These are phyloP conservation scores for Nephrotoma guestfalica DNA, from an alignment of 2,888 invertebrate genomes.

Conservation along the genomic window DNA sequence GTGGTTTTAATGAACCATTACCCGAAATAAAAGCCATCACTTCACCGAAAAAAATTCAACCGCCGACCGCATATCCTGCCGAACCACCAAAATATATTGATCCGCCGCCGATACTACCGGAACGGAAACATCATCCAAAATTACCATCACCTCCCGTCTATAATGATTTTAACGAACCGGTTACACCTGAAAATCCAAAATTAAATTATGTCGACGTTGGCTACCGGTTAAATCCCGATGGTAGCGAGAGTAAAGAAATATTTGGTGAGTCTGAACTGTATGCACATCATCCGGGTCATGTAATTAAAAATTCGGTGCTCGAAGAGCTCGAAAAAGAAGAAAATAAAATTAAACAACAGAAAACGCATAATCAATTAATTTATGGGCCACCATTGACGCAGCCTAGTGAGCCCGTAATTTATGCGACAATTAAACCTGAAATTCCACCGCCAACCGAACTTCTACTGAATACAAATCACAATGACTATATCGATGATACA, in stretches of 20 bases:
- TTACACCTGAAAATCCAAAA: constrained; percentile 17
- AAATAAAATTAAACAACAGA: not conserved
- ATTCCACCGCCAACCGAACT: constrained; percentile 19
- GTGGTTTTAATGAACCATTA: constrained; percentile 56
- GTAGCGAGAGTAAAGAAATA: constrained; percentile 29
- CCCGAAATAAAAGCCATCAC: constrained; percentile 52
- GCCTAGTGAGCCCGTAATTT: constrained; percentile 21
- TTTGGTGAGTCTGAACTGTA: constrained; percentile 29
- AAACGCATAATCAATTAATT: constrained; percentile 1
- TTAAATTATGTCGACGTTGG: constrained; percentile 32
- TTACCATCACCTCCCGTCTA: not conserved
- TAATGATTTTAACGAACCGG: constrained; percentile 11
- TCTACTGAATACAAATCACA: constrained; percentile 16
- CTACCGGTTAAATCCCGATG: constrained; percentile 32
- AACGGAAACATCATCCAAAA: constrained; percentile 7
- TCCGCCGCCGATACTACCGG: constrained; percentile 4
- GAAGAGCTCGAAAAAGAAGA: constrained; percentile 17
- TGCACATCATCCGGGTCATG: constrained; percentile 15
- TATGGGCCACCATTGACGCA: not conserved
- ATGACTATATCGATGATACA: constrained; percentile 3
- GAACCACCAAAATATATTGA: constrained; percentile 14
- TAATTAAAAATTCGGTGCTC: constrained; percentile 25
- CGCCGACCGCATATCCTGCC: constrained; percentile 18
- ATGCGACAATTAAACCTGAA: constrained; percentile 32
- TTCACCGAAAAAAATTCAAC: constrained; percentile 12